These are phyloP conservation scores for Cricetomys ansorgei DNA, from an alignment of 2,113 vertebrate genomes.

Conservation along the genomic window DNA sequence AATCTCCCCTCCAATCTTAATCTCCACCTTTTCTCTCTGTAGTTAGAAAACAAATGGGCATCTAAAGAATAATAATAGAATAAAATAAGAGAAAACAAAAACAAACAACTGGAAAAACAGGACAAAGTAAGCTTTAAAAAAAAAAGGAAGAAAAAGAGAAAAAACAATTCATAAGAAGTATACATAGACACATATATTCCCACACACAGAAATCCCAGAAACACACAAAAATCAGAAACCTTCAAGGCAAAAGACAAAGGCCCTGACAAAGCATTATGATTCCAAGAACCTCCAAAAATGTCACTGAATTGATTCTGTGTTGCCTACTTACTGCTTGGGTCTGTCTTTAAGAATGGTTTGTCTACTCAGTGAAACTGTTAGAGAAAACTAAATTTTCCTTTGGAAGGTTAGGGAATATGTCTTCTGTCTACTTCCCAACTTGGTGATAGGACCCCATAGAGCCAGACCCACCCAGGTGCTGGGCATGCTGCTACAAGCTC, in stretches of 20 bases:
- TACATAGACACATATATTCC: background rate
- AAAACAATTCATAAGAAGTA: background rate
- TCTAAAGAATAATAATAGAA: background rate
- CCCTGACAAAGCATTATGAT: background rate
- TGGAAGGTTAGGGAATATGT: background rate
- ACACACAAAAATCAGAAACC: background rate
- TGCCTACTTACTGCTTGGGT: background rate
- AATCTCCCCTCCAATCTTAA: background rate
- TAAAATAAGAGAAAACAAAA: background rate
- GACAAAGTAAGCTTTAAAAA: background rate
- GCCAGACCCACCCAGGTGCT: accelerated
- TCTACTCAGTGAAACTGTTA: background rate
- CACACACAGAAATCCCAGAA: background rate
- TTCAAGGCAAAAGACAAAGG: background rate
- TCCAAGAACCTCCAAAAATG: background rate
- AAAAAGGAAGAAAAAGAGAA: background rate
- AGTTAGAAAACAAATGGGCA: background rate
- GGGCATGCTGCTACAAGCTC: background rate
- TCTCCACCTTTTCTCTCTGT: background rate
- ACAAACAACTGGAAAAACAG: background rate
- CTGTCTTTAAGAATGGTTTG: too few relatives aligned
- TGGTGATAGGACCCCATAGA: too few relatives aligned
- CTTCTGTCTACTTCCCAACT: background rate
- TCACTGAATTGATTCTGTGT: background rate
- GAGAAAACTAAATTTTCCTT: background rate